These are phyloP conservation scores for Meteorus colon DNA, from an alignment of 2,888 invertebrate species.

Conservation along the genomic window DNA sequence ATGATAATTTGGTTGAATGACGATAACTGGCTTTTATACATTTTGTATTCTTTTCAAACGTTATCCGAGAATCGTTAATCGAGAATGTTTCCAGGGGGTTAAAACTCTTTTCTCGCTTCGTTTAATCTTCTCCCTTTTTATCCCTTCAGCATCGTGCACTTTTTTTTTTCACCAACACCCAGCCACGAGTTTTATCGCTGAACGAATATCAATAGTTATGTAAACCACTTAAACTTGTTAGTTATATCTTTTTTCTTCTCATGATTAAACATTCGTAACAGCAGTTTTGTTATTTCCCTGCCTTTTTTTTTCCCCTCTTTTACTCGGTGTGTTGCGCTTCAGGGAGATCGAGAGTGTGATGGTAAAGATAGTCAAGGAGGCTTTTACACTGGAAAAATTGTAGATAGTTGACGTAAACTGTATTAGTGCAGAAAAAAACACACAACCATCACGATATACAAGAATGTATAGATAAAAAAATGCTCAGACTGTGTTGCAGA, in stretches of 20 bases:
- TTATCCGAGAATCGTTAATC: conserved; percentile 33
- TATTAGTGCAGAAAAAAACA: neutral
- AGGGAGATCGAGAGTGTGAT: neutral
- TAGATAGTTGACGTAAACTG: conserved; percentile 12
- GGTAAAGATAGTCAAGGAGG: neutral
- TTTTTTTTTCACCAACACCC: neutral
- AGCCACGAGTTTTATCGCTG: conserved; percentile 31
- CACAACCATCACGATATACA: conserved; percentile 19
- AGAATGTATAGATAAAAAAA: neutral
- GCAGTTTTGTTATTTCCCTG: neutral
- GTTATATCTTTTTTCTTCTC: neutral
- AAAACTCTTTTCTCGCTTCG: conserved; percentile 40
- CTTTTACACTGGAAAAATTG: conserved; percentile 21
- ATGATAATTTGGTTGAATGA: conserved; percentile 17
- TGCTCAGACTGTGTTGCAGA: conserved; percentile 7
- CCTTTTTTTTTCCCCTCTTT: conserved; percentile 3
- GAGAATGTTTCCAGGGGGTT: conserved; percentile 34
- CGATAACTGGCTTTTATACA: conserved; percentile 30
- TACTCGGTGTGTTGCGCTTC: neutral
- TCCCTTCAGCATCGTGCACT: neutral
- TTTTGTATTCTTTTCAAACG: conserved; percentile 29
- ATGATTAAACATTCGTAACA: conserved; percentile 27
- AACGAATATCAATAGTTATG: conserved; percentile 36
- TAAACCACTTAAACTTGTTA: conserved; percentile 34
- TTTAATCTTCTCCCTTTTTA: conserved; percentile 21